A percentile compares a stretch with the other conserved stretches of the same genome.
Evolutionary conservation across 2,797 vertebrate species (phyloP).

Genomic region (Micromesistius poutassou): DNA sequence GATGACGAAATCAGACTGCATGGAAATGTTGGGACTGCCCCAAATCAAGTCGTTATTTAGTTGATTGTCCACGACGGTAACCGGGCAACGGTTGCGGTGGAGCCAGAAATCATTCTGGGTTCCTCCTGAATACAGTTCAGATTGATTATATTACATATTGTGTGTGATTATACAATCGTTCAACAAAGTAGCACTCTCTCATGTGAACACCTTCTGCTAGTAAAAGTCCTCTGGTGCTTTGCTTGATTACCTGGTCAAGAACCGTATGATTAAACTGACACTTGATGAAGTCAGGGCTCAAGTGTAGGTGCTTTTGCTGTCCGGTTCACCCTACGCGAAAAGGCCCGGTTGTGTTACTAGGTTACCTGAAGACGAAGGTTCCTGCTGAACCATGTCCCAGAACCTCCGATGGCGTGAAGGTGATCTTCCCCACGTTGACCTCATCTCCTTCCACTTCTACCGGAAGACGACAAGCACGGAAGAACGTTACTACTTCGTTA

Average conservation of each 20-base stretch:
- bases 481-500: background rate
- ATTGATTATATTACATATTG: background rate
- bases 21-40: no score
- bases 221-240: background rate
- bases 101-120: background rate
- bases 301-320: background rate
- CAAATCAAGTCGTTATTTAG: no score
- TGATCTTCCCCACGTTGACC: constrained; percentile 89
- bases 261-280: background rate
- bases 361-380: constrained; percentile 90
- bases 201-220: background rate
- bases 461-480: background rate
- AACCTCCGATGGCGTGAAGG: constrained; percentile 82
- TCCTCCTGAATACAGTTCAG: background rate
- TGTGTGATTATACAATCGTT: background rate
- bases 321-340: background rate
- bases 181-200: no score
- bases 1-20: no score
- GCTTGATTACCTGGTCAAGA: background rate
- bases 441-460: constrained; percentile 65
- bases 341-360: background rate
- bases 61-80: background rate
- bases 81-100: background rate
- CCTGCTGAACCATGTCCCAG: constrained; percentile 90
- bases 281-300: no score